Evolutionary conservation across 2,113 vertebrate genomes (phyloP).

Genomic region (Dascyllus trimaculatus): DNA sequence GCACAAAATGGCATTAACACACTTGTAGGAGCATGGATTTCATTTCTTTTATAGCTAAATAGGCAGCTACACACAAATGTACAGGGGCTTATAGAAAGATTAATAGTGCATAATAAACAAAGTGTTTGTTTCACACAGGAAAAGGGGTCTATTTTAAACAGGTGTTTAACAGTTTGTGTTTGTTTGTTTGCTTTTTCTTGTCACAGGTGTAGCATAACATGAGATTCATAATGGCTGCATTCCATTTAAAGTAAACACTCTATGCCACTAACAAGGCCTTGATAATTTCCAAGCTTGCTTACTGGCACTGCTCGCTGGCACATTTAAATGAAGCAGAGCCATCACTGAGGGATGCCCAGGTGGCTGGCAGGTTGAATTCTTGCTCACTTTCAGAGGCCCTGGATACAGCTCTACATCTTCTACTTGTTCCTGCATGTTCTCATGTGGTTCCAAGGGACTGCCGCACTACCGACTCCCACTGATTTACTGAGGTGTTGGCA

Average conservation of each 20-base stretch:
- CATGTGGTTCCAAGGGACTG: background rate
- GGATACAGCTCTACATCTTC: constrained; percentile 2
- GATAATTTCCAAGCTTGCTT: constrained; percentile 14
- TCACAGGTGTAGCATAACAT: background rate
- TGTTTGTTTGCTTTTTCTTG: too few relatives aligned
- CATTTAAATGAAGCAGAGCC: constrained; percentile 33
- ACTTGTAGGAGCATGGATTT: background rate
- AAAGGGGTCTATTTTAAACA: background rate
- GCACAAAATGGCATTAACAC: background rate
- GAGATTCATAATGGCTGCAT: constrained; percentile 2
- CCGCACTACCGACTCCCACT: constrained; percentile 2
- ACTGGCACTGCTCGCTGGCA: constrained; percentile 32
- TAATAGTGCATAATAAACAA: background rate
- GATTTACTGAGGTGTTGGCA: constrained; percentile 32
- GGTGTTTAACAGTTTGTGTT: background rate
- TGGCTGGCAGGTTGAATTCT: constrained; percentile 40
- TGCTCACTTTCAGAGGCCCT: background rate
- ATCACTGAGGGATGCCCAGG: constrained; percentile 34
- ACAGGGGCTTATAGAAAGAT: background rate
- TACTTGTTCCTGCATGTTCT: background rate
- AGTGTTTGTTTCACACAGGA: background rate
- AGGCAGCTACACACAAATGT: background rate
- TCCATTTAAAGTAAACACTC: constrained; percentile 14
- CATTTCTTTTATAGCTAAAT: constrained; percentile 20
- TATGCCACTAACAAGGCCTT: constrained; percentile 4